These are phyloP conservation scores for Ethmia dodecea DNA, from an alignment of 2,888 invertebrate species.

Conservation along the genomic window DNA sequence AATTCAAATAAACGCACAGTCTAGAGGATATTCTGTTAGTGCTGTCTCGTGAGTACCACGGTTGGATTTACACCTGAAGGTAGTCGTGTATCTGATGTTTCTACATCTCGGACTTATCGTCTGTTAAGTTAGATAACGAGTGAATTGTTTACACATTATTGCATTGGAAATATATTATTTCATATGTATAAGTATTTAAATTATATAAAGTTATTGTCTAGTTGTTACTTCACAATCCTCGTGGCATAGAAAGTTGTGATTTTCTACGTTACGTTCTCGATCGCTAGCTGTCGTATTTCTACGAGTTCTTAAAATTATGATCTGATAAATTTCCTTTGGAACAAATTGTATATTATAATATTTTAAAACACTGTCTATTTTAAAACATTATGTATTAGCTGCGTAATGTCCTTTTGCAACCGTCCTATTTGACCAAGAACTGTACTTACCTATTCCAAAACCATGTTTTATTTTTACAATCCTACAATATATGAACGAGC, in stretches of 20 bases:
- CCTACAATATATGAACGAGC: neutral
- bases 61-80: slow-evolving; percentile 54
- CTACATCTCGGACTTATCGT: slow-evolving; percentile 54
- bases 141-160: slow-evolving; percentile 50
- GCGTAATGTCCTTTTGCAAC: slow-evolving; percentile 20
- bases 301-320: too few species aligned
- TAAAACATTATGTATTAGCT: too few species aligned
- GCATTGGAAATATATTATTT: slow-evolving; percentile 35
- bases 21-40: slow-evolving; percentile 72
- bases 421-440: slow-evolving; percentile 44
- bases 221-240: slow-evolving; percentile 50
- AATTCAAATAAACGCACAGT: slow-evolving; percentile 76
- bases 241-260: slow-evolving; percentile 45
- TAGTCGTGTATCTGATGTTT: slow-evolving; percentile 60
- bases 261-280: slow-evolving; percentile 50
- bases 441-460: slow-evolving; percentile 9
- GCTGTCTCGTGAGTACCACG: slow-evolving; percentile 50
- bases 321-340: too few species aligned
- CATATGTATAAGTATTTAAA: slow-evolving; percentile 44
- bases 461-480: too few species aligned
- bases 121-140: slow-evolving; percentile 58
- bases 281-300: slow-evolving; percentile 46
- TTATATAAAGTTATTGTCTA: slow-evolving; percentile 46
- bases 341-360: too few species aligned
- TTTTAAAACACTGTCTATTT: too few species aligned